Conservation (phyloP, 1,140 invertebrate genomes). For the Danaus plexippus region DNA sequence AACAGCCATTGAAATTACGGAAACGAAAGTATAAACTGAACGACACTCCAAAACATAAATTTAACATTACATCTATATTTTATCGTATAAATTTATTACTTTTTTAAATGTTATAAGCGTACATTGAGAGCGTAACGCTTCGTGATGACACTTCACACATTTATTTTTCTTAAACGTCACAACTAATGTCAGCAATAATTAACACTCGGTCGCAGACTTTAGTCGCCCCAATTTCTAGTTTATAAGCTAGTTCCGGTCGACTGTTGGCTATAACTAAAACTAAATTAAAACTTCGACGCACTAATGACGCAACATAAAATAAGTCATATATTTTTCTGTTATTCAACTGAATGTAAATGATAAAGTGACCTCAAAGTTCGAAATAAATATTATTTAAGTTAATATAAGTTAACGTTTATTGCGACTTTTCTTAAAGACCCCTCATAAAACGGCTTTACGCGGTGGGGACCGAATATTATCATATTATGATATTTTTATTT, state of each 20-base stretch:
- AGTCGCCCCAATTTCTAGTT: constrained; percentile 45
- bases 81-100: constrained; percentile 11
- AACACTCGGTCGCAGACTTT: constrained; percentile 31
- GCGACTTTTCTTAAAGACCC: constrained; percentile 1
- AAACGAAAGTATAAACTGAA: constrained; percentile 24
- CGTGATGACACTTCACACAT: constrained; percentile 2
- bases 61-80: constrained; percentile 8
- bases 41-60: constrained; percentile 6
- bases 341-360: neutral
- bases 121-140: neutral
- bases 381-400: neutral
- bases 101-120: neutral
- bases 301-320: no score
- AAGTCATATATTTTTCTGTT: no score
- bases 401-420: constrained; percentile 2
- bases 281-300: no score
- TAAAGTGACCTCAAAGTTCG: constrained; percentile 12
- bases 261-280: constrained; percentile 15
- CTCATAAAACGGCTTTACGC: neutral
- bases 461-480: no score
- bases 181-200: constrained; percentile 42
- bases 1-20: constrained; percentile 43
- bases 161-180: constrained; percentile 32
- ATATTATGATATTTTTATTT: no score
- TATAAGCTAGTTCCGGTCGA: constrained; percentile 50